phyloP scores from a whole-genome alignment of 2,888 invertebrate genomes.

The Calameuta filiformis region DNA sequence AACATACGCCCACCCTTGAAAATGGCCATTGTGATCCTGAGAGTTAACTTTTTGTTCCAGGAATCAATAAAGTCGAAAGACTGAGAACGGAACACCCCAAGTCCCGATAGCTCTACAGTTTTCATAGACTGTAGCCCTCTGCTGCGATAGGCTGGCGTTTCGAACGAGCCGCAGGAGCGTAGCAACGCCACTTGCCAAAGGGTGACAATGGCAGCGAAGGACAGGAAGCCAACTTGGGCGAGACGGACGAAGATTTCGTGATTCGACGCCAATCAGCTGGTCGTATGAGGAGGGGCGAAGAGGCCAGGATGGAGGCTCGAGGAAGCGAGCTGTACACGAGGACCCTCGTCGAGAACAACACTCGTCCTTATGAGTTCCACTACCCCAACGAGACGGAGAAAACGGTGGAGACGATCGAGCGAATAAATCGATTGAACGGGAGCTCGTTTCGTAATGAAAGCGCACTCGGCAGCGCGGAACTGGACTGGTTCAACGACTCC shows the following conservation, averaged over 20 bases:
- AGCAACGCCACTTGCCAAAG: conserved; percentile 3
- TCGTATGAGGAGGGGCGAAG: neutral
- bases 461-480: conserved; percentile 28
- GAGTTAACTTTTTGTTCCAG: neutral
- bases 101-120: neutral
- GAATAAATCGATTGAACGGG: conserved; percentile 10
- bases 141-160: neutral
- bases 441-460: conserved; percentile 18
- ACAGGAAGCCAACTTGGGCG: conserved; percentile 32
- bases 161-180: neutral
- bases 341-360: neutral
- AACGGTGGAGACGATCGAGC: neutral
- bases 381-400: conserved; percentile 11
- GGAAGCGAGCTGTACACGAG: conserved; percentile 8
- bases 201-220: conserved; percentile 26
- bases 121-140: neutral
- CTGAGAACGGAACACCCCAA: neutral
- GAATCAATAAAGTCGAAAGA: neutral
- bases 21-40: neutral
- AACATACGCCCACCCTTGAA: neutral
- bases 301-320: neutral
- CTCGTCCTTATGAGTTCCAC: neutral
- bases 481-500: conserved; percentile 49
- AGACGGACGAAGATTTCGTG: conserved; percentile 47
- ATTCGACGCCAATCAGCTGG: conserved; percentile 22